Evolutionary conservation across 2,113 vertebrate species (phyloP).

Genomic region (Physeter macrocephalus): DNA sequence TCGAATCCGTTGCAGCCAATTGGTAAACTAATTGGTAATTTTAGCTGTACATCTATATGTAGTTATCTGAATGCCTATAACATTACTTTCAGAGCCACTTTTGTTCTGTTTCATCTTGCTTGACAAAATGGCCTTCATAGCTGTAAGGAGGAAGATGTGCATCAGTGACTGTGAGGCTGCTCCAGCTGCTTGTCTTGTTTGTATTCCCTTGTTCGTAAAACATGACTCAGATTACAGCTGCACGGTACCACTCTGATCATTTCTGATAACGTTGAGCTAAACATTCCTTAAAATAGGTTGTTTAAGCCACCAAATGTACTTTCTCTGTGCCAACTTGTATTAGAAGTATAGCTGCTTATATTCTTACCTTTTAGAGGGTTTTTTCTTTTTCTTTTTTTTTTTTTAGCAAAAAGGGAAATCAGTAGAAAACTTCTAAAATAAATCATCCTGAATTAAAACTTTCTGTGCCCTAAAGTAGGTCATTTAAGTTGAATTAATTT

Average conservation of each 20-base stretch:
- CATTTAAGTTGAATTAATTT: slow-evolving; percentile 74
- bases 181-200: slow-evolving; percentile 86
- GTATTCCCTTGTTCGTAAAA: slow-evolving; percentile 84
- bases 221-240: slow-evolving; percentile 82
- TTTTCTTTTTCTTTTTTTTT: not conserved
- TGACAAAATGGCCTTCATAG: slow-evolving; percentile 84
- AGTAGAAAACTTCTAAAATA: slow-evolving; percentile 69
- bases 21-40: slow-evolving; percentile 98
- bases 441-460: slow-evolving; percentile 74
- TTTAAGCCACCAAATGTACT: slow-evolving; percentile 61
- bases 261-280: slow-evolving; percentile 79
- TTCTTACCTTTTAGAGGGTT: not conserved
- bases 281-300: slow-evolving; percentile 77
- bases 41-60: slow-evolving; percentile 89
- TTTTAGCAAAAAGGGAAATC: slow-evolving; percentile 34
- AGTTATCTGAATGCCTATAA: slow-evolving; percentile 81
- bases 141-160: slow-evolving; percentile 82
- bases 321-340: slow-evolving; percentile 51
- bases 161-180: slow-evolving; percentile 79
- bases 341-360: slow-evolving; percentile 48
- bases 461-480: slow-evolving; percentile 62
- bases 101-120: slow-evolving; percentile 84
- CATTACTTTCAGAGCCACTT: slow-evolving; percentile 83
- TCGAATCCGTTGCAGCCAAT: slow-evolving; percentile 94
- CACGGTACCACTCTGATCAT: slow-evolving; percentile 79